phyloP scores from a whole-genome alignment of 2,888 invertebrate species.

The Podabrus alpinus region DNA sequence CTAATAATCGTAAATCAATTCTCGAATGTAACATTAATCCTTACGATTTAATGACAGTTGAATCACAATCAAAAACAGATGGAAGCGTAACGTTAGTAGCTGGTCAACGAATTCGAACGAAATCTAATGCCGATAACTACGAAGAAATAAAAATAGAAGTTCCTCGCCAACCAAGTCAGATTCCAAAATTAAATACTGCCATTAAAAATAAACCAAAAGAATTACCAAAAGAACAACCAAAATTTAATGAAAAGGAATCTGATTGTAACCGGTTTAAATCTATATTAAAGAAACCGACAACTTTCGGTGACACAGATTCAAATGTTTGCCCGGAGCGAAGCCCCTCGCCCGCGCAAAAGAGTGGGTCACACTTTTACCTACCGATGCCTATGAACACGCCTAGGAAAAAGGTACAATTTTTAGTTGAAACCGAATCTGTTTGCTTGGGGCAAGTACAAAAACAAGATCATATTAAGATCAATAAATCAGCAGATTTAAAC shows the following conservation, averaged over 20 bases:
- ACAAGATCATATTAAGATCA: conserved; percentile 14
- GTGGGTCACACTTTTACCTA: conserved; percentile 66
- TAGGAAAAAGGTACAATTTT: conserved; percentile 74
- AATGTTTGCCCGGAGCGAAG: conserved; percentile 46
- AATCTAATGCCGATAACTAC: conserved; percentile 43
- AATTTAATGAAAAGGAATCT: conserved; percentile 45
- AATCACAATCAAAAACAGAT: conserved; percentile 41
- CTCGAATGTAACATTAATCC: conserved; percentile 84
- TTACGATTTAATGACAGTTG: conserved; percentile 72
- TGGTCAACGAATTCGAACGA: conserved; percentile 55
- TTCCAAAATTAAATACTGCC: conserved; percentile 20
- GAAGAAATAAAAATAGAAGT: conserved; percentile 45
- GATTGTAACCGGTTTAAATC: conserved; percentile 55
- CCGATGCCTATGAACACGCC: conserved; percentile 59
- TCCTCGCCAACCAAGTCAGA: conserved; percentile 30
- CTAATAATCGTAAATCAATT: conserved; percentile 67
- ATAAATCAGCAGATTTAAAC: conserved; percentile 21
- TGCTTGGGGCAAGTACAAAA: conserved; percentile 26
- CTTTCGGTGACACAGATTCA: conserved; percentile 51
- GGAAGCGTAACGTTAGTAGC: conserved; percentile 49
- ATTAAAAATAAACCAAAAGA: conserved; percentile 21
- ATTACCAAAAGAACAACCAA: conserved; percentile 18
- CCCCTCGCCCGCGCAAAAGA: conserved; percentile 47
- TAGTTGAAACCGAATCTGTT: conserved; percentile 64
- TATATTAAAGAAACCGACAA: conserved; percentile 60